Base-by-base conservation (phyloP, 2,797 vertebrate species). In the Lates japonicus region DNA sequence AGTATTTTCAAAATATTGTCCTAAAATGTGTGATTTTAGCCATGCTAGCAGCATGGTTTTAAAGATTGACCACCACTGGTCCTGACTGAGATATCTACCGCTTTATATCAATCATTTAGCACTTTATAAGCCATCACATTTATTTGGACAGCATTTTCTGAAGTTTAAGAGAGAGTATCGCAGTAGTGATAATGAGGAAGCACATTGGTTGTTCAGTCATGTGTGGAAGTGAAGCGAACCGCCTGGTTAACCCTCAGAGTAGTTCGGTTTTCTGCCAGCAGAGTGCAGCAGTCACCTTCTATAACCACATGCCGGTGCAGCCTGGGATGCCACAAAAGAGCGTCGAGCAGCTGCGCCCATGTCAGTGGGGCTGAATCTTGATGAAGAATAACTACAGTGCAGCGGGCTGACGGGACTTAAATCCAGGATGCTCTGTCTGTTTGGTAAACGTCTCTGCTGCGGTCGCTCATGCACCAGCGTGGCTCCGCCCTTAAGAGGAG, bases 231-330 rank as follows among this genome's bases (percentile, higher is more conserved):
- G 79, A n/a, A n/a, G n/a, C n/a, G 49, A 69, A 2, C 54, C 0
- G 35, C 65, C 66, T 69, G 54, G 29, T 81, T 78, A 59, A 70
- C 44, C n/a, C 69, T 78, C 11, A 2, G 10, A 88, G 92, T 58
- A 91, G 76, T 94, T 89, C 25, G 11, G 17, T 37, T 39, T 73
- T 0, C 12, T 7, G 61, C 92, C 95, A 93, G 90, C 84, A 95
- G 95, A 94, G 94, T n/a, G 93, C 94, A 90, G 87, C 80, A 93
- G 70, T 65, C 31, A 0, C 62, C 80, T 39, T 83, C 33, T 71
- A 57, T 42, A 31, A 22, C 25, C 49, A 39, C 57, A 67, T n/a
- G n/a, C 72, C 12, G 16, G 9, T 41, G 66, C 29, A 69, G 82
- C 64, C 42, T 1, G n/a, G 70, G n/a, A n/a, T n/a, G n/a, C n/a